Evolutionary conservation across 2,113 vertebrate genomes (phyloP).

Genomic region (Oreocharis arfaki): DNA sequence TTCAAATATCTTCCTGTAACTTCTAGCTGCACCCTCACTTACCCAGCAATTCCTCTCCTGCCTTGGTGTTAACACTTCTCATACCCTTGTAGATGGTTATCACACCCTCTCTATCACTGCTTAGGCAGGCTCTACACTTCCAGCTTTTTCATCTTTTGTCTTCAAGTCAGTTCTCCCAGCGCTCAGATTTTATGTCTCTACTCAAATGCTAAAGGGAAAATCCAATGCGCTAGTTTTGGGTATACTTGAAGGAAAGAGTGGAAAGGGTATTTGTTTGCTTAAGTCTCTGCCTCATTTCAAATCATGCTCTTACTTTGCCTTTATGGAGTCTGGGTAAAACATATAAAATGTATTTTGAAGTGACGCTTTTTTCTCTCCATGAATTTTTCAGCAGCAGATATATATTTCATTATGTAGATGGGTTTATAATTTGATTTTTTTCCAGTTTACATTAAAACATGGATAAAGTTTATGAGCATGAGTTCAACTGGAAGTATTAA

Average conservation of each 20-base stretch:
- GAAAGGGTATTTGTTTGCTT: not conserved
- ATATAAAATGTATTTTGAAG: not conserved
- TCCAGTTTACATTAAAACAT: not conserved
- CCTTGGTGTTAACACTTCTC: conserved; percentile 10
- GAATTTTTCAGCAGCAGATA: not conserved
- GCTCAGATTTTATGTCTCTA: not conserved
- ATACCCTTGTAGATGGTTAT: conserved; percentile 47
- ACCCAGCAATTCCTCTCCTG: not conserved
- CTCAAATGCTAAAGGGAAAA: not conserved
- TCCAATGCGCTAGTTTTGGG: not conserved
- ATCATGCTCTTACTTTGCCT: not conserved
- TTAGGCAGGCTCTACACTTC: not conserved
- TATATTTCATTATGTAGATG: not conserved
- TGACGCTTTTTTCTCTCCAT: not conserved
- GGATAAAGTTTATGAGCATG: not conserved
- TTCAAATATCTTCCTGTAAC: conserved; percentile 6
- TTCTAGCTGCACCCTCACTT: not conserved
- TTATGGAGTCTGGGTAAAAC: not conserved
- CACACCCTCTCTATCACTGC: not conserved
- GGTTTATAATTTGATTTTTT: not conserved
- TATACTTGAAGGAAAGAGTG: not conserved
- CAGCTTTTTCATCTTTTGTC: not conserved
- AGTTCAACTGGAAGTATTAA: not conserved
- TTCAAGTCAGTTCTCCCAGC: not conserved
- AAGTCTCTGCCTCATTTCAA: not conserved